Percentiles rank a stretch among this genome's conserved stretches.
These are phyloP conservation scores for Andinoacara biseriatus DNA, from an alignment of 2,113 vertebrate species.

Conservation along the genomic window DNA sequence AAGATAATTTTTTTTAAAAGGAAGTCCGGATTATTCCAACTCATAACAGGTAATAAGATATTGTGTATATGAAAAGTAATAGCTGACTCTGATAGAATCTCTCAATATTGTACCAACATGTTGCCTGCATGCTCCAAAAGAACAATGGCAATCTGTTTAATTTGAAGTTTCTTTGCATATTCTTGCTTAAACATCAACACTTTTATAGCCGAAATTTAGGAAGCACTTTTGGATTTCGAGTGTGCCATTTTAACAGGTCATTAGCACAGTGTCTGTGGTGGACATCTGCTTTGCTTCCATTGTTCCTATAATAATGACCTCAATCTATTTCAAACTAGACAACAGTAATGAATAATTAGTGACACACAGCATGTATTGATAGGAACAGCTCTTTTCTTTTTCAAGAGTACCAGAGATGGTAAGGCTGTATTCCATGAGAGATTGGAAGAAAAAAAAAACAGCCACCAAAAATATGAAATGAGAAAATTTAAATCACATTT, in stretches of 20 bases:
- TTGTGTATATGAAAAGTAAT: no score
- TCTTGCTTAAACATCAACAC: neutral
- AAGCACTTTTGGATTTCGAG: neutral
- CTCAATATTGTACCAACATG: neutral
- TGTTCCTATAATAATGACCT: neutral
- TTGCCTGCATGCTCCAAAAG: neutral
- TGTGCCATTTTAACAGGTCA: neutral
- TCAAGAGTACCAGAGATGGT: neutral
- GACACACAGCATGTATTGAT: neutral
- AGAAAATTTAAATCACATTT: neutral
- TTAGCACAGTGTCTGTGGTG: neutral
- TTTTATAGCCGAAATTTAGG: neutral
- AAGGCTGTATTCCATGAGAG: neutral
- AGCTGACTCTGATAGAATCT: no score
- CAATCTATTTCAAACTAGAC: neutral
- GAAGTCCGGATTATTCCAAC: no score
- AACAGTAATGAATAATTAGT: neutral
- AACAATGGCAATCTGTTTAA: neutral
- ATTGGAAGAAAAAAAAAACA: neutral
- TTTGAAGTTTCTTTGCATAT: neutral
- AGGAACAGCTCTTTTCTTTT: neutral
- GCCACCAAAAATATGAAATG: neutral
- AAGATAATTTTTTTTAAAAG: no score
- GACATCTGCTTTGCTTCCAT: neutral
- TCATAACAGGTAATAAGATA: no score